Evolutionary conservation across 2,797 vertebrate genomes (phyloP).

Genomic region (Cryptoblepharus egeriae): DNA sequence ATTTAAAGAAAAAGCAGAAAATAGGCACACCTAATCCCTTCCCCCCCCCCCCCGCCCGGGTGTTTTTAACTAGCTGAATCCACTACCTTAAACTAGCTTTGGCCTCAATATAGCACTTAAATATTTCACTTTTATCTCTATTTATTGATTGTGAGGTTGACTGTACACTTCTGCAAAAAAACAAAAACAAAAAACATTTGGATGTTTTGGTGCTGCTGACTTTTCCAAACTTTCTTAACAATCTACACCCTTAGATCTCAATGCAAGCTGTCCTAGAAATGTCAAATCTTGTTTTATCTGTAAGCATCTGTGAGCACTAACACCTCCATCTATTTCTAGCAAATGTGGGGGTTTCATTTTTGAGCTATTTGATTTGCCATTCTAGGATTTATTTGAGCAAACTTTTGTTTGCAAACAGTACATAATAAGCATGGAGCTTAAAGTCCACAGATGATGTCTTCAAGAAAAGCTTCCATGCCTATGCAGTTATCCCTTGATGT

Average conservation of each 20-base stretch:
- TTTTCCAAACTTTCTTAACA: constrained; percentile 12
- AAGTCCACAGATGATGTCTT: not conserved
- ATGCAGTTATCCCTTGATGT: not conserved
- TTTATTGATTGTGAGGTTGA: not conserved
- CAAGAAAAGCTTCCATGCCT: not conserved
- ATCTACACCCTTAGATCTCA: not conserved
- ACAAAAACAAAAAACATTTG: no score
- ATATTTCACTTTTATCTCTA: not conserved
- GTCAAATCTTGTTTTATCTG: constrained; percentile 23
- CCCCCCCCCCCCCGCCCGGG: no score
- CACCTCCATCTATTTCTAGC: constrained; percentile 29
- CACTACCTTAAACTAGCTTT: not conserved
- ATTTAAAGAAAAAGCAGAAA: not conserved
- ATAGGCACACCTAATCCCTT: not conserved
- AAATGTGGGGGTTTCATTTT: constrained; percentile 21
- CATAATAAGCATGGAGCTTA: not conserved
- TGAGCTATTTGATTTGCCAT: constrained; percentile 22
- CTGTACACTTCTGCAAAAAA: not conserved
- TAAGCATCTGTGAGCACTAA: constrained; percentile 1
- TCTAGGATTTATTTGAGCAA: not conserved
- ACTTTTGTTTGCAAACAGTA: not conserved
- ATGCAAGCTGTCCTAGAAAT: constrained; percentile 15
- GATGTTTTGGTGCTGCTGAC: not conserved
- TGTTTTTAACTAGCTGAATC: no score
- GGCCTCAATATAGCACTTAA: not conserved